Base-by-base conservation (phyloP, 2,888 invertebrate species). In the Leptodirus hochenwartii region DNA sequence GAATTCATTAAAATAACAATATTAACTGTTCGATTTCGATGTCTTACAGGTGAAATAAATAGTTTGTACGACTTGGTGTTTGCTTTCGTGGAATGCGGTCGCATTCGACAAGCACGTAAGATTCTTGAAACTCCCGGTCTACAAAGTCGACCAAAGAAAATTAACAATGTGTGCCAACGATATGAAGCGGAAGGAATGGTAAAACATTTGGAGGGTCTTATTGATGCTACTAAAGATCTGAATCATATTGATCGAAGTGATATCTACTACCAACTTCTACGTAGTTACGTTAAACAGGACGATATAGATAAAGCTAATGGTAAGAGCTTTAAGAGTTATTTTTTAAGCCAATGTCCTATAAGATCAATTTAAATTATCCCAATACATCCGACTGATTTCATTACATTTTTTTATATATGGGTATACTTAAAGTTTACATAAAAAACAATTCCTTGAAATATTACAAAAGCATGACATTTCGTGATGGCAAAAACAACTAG, bases 121-220 rank as follows among this genome's bases (percentile, higher is more conserved):
- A 81, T 88, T 33, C 57, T 88, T 2, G 79, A 84, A 58, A 87
- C 85, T 0, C 82, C 85, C 0, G 85, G 84, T 1, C 51, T 87
- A 35, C 67, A 75, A 37, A 68, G 69, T 1, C 54, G 71, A 15
- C 68, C 71, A 22, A 64, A 69, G 11, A 63, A 76, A 20, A 60
- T 87, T 5, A 66, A 71, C 32, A 56, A 51, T 13, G 72, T 71
- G 4, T 80, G 79, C 46, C 66, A 67, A 45, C 56, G 72, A 41
- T 66, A 61, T 38, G 51, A 61, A 35, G 64, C 69, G 47, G 69
- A 71, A 49, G 69, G 37, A 9, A 38, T 67, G 49, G 59, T 72
- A 0, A 66, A 70, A 43, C 64, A 71, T 15, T 51, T 88, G 4
- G 80, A 85, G 56, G 72, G 76, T 14, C 56, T 88, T 11, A 61